phyloP scores from a whole-genome alignment of 23 tunicate species.

The Aplidium turbinatum region DNA sequence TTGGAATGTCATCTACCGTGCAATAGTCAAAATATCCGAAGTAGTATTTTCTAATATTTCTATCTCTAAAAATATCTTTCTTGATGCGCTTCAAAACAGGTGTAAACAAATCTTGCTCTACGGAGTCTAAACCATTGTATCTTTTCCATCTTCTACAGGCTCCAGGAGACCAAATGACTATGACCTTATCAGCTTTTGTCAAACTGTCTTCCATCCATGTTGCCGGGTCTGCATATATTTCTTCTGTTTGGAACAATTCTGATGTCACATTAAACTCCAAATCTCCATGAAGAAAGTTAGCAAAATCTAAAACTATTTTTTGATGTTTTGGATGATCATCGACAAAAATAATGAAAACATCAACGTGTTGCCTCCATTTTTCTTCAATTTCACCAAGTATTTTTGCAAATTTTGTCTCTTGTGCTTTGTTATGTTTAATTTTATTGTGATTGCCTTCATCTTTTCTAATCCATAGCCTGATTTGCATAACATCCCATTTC shows the following conservation, averaged over 20 bases:
- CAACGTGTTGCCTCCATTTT: too few species aligned
- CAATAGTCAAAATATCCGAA: slow-evolving; percentile 73
- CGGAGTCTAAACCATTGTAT: neutral
- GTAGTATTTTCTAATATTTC: slow-evolving; percentile 47
- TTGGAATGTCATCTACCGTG: slow-evolving; percentile 31
- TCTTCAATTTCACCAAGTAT: too few species aligned
- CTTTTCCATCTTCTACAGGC: slow-evolving; percentile 37
- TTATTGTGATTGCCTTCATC: too few species aligned
- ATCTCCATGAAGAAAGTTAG: slow-evolving; percentile 52
- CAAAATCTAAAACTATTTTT: slow-evolving; percentile 50
- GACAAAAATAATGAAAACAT: slow-evolving; percentile 45
- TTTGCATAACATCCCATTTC: too few species aligned
- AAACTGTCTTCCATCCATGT: slow-evolving; percentile 53
- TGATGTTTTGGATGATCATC: slow-evolving; percentile 58
- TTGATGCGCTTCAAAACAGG: slow-evolving; percentile 50
- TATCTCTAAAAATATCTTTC: slow-evolving; percentile 39
- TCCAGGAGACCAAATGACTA: slow-evolving; percentile 72
- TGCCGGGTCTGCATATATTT: slow-evolving; percentile 20
- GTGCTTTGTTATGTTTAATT: too few species aligned
- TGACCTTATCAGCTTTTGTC: slow-evolving; percentile 47
- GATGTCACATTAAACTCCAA: slow-evolving; percentile 61
- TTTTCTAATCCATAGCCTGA: too few species aligned
- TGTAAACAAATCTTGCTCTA: slow-evolving; percentile 50
- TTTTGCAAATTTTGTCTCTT: too few species aligned
- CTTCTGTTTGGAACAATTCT: slow-evolving; percentile 36